Evolutionary conservation across 2,888 invertebrate species (phyloP), one percentile per base, ranked within the genome.

Genomic region (Cabera pusaria): DNA sequence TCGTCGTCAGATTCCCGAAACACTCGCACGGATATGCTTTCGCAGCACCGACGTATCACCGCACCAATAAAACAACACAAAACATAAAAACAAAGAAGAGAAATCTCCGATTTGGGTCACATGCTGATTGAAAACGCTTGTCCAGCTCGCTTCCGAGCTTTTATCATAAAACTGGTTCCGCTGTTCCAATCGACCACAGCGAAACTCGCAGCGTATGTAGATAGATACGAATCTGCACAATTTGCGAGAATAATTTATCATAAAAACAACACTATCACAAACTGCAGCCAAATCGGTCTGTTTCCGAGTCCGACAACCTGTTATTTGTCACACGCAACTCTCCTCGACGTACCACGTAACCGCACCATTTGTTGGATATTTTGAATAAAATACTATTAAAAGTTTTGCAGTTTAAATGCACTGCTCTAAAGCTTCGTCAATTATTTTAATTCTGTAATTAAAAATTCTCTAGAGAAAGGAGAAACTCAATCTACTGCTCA

Each of bases 81-180:
- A 42, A 42, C 40, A 40, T 42, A 62, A 70, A 71, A 71, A 81
- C 78, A 78, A 76, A 74, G 78, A 86, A 81, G 86, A 86, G 86
- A 87, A 87, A 87, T 85, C 82, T 77, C 68, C 64, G 77, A 88
- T 86, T 84, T 87, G 87, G 87, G 87, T 88, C 87, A 88, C 86
- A 87, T 85, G 86, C 83, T 83, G 87, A 83, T 83, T 75, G 74
- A 75, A 73, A 74, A 70, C 61, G 72, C 60, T 62, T 64, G 64
- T 72, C 54, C 71, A 72, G 71, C 68, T 73, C 58, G 59, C 56
- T 61, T 55, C 49, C 41, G 52, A 53, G 49, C 56, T 48, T 49
- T 49, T 38, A 34, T 34, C 28, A 27, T 34, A 36, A 49, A 48
- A 54, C 52, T 42, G 32, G 48, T 53, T 43, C 45, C 32, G 47